Base-by-base conservation (phyloP, 2,888 invertebrate genomes). In the Calameuta filiformis region DNA sequence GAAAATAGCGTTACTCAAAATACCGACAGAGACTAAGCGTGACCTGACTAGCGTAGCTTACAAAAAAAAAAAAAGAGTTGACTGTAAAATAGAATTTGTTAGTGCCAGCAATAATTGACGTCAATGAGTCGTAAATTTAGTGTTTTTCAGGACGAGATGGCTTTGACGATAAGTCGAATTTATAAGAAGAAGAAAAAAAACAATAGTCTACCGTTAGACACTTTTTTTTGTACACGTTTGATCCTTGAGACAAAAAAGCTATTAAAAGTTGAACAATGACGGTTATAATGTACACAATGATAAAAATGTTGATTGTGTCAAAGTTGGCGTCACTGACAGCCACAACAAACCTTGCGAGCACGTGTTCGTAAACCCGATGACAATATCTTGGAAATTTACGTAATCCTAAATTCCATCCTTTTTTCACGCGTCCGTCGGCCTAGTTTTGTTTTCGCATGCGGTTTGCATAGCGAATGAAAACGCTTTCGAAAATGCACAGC, bases 31-130 rank as follows among this genome's bases (percentile, higher is more conserved):
- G 69, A 69, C 12, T 71, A 33, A 71, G 23, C 33, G 30, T 6
- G 71, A 71, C 71, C 71, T 12, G 31, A 15, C 71, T 12, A 6
- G 71, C 30, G 71, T 34, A 23, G 31, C 3, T 71, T 23, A 0
- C 3, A 12, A 69, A 69, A 33, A 15, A 69, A 33, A 15, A 23
- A 30, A 12, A 71, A 71, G 23, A 71, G 69, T 31, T 12, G 31
- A 56, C 56, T 56, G 56, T 56, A 23, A 71, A 34, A 71, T 71
- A 71, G 71, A 34, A 71, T 71, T 71, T 33, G 31, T 71, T 31
- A 71, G 71, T 71, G 71, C 71, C 71, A 71, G 71, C 31, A 71
- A 71, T 34, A 71, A 71, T 71, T 71, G 71, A 71, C 71, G 71
- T 71, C 71, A 71, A 23, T 71, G 33, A 31, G 71, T 34, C 34